Conservation (phyloP, 1,140 invertebrate genomes). For the Varroa destructor region DNA sequence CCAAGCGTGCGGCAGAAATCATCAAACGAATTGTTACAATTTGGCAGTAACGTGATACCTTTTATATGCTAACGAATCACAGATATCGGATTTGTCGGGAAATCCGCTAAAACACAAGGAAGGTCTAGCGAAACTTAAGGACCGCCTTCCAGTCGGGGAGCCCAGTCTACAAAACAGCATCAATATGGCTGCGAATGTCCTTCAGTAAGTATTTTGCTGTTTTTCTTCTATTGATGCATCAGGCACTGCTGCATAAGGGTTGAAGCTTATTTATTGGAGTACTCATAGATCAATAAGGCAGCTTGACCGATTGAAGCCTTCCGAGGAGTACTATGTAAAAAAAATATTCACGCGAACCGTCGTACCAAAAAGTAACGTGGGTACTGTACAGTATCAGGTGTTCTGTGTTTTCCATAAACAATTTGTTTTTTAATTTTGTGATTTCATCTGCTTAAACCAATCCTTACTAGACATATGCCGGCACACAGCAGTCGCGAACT, state of each 20-base stretch:
- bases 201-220: slow-evolving; percentile 45
- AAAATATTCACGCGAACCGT: no score
- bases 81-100: slow-evolving; percentile 35
- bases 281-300: neutral
- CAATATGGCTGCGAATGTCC: slow-evolving; percentile 65
- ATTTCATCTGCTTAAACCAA: neutral
- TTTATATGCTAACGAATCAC: neutral
- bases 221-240: neutral
- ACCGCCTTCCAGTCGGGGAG: slow-evolving; percentile 56
- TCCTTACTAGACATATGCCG: slow-evolving; percentile 56
- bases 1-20: neutral
- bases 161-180: slow-evolving; percentile 88
- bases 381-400: no score
- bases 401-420: no score
- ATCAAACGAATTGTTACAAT: neutral
- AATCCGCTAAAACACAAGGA: slow-evolving; percentile 43
- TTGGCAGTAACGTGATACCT: slow-evolving; percentile 1
- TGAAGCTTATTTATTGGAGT: neutral
- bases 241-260: neutral
- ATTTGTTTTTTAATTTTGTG: slow-evolving; percentile 20
- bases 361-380: no score
- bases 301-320: no score
- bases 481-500: slow-evolving; percentile 66
- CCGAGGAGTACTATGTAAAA: no score
- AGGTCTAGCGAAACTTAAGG: slow-evolving; percentile 40